Conservation (phyloP, 2,113 vertebrate species). For the Rattus norvegicus region DNA sequence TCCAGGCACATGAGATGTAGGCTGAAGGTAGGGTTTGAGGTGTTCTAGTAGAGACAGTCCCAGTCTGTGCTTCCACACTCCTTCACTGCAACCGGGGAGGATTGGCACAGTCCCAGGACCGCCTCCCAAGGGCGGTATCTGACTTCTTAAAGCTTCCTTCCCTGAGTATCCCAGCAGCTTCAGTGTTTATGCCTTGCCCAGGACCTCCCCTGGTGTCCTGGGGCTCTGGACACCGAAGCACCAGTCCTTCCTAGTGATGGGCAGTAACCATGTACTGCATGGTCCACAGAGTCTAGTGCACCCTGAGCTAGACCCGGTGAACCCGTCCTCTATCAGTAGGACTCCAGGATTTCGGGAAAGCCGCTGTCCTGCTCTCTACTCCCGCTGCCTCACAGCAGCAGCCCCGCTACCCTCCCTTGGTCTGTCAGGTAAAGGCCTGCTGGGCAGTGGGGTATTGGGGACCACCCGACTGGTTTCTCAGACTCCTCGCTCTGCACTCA, state of each 20-base stretch:
- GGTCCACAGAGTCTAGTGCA: not conserved
- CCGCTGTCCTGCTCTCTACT: conserved; percentile 1
- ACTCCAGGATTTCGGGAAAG: too few relatives aligned
- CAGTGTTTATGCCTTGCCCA: not conserved
- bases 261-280: not conserved
- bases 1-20: not conserved
- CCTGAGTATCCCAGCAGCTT: fast-evolving
- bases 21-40: not conserved
- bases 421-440: conserved; percentile 58
- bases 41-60: too few relatives aligned
- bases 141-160: not conserved
- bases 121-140: not conserved
- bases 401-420: conserved; percentile 20
- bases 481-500: not conserved
- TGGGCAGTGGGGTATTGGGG: conserved; percentile 61
- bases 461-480: conserved; percentile 59
- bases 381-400: not conserved
- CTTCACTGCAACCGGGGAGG: not conserved
- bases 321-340: fast-evolving
- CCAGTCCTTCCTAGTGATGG: fast-evolving
- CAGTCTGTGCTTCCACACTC: fast-evolving
- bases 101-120: fast-evolving
- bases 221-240: fast-evolving
- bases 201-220: not conserved
- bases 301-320: not conserved